Evolutionary conservation across 2,113 vertebrate genomes (phyloP).

Genomic region (Chamaea fasciata): DNA sequence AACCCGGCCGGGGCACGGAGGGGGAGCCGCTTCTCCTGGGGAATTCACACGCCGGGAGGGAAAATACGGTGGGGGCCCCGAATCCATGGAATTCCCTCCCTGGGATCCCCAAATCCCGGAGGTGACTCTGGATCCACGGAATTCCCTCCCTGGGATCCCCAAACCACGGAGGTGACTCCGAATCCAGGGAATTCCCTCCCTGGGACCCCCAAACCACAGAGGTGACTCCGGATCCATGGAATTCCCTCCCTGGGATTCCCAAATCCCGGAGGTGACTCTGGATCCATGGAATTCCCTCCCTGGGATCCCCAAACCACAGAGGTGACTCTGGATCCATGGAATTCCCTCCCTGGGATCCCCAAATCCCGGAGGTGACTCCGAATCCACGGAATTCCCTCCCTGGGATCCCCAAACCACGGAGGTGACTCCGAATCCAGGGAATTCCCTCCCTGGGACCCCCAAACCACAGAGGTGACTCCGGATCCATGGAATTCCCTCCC

Average conservation of each 20-base stretch:
- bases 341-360: too few relatives aligned
- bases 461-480: too few relatives aligned
- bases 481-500: too few relatives aligned
- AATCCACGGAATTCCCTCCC: neutral
- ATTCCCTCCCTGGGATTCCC: too few relatives aligned
- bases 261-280: too few relatives aligned
- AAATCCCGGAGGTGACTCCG: rapidly evolving
- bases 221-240: too few relatives aligned
- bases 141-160: neutral
- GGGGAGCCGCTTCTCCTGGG: neutral
- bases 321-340: too few relatives aligned
- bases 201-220: too few relatives aligned
- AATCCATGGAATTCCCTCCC: too few relatives aligned
- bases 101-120: too few relatives aligned
- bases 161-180: rapidly evolving
- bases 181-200: neutral
- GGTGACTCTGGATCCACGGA: rapidly evolving
- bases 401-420: rapidly evolving
- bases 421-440: rapidly evolving
- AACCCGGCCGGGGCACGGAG: neutral
- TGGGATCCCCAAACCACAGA: too few relatives aligned
- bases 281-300: too few relatives aligned
- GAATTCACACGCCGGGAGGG: neutral
- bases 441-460: neutral
- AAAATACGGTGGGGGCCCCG: rapidly evolving